A percentile compares a stretch with the other conserved stretches of the same genome.
Evolutionary conservation across 1,140 invertebrate genomes (phyloP).

Genomic region (Aethina tumida): DNA sequence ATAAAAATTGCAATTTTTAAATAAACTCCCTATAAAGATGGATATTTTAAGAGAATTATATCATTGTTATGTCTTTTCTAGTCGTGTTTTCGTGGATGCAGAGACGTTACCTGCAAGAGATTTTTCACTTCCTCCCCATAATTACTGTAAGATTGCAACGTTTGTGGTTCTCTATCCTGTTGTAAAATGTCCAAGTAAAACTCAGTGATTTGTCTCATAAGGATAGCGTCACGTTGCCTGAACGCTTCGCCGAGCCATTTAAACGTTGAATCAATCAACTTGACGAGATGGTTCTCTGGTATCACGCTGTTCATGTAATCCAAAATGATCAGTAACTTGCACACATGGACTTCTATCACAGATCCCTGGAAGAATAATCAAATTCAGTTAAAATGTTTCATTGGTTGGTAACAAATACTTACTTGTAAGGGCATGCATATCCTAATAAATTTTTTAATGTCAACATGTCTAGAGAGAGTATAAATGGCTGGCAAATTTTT

Average conservation of each 20-base stretch:
- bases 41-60: too few species aligned
- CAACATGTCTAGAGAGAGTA: constrained; percentile 50
- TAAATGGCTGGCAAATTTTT: constrained; percentile 57
- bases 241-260: constrained; percentile 39
- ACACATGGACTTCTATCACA: constrained; percentile 40
- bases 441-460: constrained; percentile 49
- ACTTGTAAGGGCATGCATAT: constrained; percentile 49
- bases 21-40: too few species aligned
- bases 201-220: constrained; percentile 43
- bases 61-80: too few species aligned
- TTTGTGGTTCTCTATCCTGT: constrained; percentile 12
- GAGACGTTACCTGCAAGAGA: constrained; percentile 22
- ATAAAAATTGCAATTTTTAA: too few species aligned
- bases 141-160: constrained; percentile 12
- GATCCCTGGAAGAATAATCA: constrained; percentile 23
- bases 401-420: constrained; percentile 8
- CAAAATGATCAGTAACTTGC: constrained; percentile 46
- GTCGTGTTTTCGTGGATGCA: too few species aligned
- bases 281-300: constrained; percentile 39
- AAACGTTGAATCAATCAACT: constrained; percentile 42
- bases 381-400: too few species aligned
- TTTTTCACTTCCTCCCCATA: constrained; percentile 16
- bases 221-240: constrained; percentile 36
- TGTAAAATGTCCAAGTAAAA: constrained; percentile 44
- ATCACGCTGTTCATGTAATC: constrained; percentile 42